Percentiles rank a stretch among this genome's conserved stretches.
Evolutionary conservation across 2,113 vertebrate genomes (phyloP).

Genomic region (Isichthys henryi): DNA sequence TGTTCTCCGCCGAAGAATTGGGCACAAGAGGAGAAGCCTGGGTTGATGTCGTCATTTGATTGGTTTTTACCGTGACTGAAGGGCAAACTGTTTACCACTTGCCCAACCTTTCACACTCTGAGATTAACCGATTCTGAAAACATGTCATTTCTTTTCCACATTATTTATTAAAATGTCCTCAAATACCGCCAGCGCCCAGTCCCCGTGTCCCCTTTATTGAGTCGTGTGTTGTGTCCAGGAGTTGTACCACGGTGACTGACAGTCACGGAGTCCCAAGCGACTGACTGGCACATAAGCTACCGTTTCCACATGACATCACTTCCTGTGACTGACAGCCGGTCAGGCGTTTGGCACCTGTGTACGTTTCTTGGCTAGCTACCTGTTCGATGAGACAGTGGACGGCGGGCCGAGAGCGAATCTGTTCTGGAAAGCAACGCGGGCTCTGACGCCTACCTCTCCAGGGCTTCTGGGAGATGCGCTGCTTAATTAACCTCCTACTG

Average conservation of each 20-base stretch:
- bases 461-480: constrained; percentile 32
- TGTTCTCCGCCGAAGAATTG: neutral
- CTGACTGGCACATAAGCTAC: neutral
- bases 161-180: constrained; percentile 87
- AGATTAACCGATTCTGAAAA: constrained; percentile 74
- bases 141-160: constrained; percentile 71
- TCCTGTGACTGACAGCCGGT: neutral
- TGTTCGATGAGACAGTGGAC: neutral
- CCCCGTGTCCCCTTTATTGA: constrained; percentile 30
- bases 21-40: neutral
- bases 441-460: constrained; percentile 6
- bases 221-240: neutral
- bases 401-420: neutral
- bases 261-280: neutral
- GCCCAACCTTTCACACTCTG: constrained; percentile 79
- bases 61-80: constrained; percentile 65
- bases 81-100: constrained; percentile 69
- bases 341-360: neutral
- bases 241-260: neutral
- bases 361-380: neutral
- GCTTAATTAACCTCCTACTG: constrained; percentile 51
- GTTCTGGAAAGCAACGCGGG: neutral
- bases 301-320: constrained; percentile 24
- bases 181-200: constrained; percentile 60
- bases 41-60: constrained; percentile 9